A percentile compares a stretch with the other conserved stretches of the same genome.
phyloP scores from a whole-genome alignment of 2,113 vertebrate genomes.

The Erythrolamprus reginae region DNA sequence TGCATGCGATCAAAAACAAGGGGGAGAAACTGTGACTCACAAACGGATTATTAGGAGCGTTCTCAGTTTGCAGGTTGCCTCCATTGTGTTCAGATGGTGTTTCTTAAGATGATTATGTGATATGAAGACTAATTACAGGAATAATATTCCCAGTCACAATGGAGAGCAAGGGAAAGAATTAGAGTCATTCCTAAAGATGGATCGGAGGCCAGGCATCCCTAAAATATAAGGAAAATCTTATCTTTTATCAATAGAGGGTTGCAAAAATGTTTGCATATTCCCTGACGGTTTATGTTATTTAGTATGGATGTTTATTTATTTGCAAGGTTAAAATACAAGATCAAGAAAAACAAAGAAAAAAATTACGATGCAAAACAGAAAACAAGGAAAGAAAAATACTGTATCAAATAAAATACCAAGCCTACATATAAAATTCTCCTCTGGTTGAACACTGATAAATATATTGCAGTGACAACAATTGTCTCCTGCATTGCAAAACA shows the following conservation, averaged over 20 bases:
- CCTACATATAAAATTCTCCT: not conserved
- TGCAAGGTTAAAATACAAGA: not conserved
- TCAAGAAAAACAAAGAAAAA: not conserved
- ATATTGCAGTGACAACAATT: not conserved
- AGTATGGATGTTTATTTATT: not conserved
- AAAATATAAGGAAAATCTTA: not conserved
- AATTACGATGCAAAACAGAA: not conserved
- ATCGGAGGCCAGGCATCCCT: not conserved
- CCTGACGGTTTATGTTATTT: not conserved
- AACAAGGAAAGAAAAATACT: not conserved
- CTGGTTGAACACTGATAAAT: not conserved
- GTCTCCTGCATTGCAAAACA: not conserved
- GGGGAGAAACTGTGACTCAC: not conserved
- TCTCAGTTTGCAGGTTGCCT: not conserved
- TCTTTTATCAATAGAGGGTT: not conserved
- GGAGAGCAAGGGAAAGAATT: conserved; percentile 23
- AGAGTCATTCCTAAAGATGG: not conserved
- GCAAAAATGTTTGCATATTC: too few species aligned
- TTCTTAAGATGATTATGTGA: conserved; percentile 40
- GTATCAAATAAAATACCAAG: not conserved
- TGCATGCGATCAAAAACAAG: not conserved
- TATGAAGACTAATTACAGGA: conserved; percentile 35
- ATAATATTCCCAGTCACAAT: conserved; percentile 24
- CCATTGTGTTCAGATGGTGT: conserved; percentile 6
- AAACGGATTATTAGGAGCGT: not conserved